These are phyloP conservation scores for Peromyscus leucopus DNA, from an alignment of 2,113 vertebrate genomes.

Conservation along the genomic window DNA sequence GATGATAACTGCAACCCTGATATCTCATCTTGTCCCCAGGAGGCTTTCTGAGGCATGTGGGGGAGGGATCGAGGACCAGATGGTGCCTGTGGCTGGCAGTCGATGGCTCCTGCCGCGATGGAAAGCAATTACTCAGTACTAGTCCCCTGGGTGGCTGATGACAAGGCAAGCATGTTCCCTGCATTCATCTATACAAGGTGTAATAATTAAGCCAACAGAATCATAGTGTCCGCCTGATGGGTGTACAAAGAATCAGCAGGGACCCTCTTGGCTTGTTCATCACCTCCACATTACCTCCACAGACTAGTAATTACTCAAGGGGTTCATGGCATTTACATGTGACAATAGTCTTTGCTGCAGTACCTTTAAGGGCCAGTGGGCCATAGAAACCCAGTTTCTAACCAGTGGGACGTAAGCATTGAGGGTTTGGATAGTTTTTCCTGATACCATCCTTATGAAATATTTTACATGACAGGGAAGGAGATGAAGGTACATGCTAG, in stretches of 20 bases:
- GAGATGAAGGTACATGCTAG: not conserved
- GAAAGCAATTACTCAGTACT: slow-evolving; percentile 72
- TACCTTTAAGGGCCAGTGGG: not conserved
- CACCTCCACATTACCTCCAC: slow-evolving; percentile 31
- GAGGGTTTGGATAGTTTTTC: not conserved
- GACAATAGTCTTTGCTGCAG: not conserved
- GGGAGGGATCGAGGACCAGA: slow-evolving; percentile 59
- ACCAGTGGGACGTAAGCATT: not conserved
- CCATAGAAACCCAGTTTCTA: not conserved
- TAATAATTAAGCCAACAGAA: slow-evolving; percentile 77
- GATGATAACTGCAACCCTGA: not conserved
- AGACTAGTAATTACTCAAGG: slow-evolving; percentile 48
- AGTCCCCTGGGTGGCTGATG: slow-evolving; percentile 64
- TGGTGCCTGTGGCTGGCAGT: slow-evolving; percentile 48
- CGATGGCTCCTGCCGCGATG: slow-evolving; percentile 21
- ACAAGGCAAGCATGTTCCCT: slow-evolving; percentile 66
- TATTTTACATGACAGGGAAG: not conserved
- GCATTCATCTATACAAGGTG: slow-evolving; percentile 73
- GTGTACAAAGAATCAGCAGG: slow-evolving; percentile 66
- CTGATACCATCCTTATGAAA: not conserved
- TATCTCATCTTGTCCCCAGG: not conserved
- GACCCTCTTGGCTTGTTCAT: slow-evolving; percentile 44
- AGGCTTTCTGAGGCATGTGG: slow-evolving; percentile 37
- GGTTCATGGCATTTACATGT: slow-evolving; percentile 3
- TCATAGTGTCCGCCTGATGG: slow-evolving; percentile 39